Evolutionary conservation across 2,113 vertebrate genomes (phyloP), one percentile per base, ranked within the genome.

Genomic region (Oxyura jamaicensis): DNA sequence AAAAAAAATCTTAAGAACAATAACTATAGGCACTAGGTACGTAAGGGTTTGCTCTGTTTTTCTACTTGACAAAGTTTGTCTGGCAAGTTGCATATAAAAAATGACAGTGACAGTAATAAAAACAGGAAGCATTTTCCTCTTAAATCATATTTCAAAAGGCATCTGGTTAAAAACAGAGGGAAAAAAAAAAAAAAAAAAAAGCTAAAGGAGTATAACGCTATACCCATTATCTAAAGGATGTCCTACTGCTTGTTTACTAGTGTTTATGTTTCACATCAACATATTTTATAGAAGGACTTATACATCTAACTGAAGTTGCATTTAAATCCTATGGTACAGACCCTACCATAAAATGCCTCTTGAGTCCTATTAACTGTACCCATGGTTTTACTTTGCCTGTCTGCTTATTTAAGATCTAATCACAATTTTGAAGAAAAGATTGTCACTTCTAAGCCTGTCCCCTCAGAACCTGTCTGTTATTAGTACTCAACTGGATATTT

Each of bases 301-400:
- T 97, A 97, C 7, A 96, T 98, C 97, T 98, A 98, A 98, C 50
- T 95, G 87, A 96, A 80, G 88, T 80, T 95, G 92, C 86, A 96
- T 97, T 96, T 95, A 98, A 91, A 98, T 92, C 98, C 98, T 98
- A 96, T 93, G 97, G 97, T 97, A 92, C 96, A 98, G 96, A 98
- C 97, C 96, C 97, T 91, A 97, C 97, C 98, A 98, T 98, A 98
- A 99, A 98, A 98, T 96, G 97, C 97, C 98, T 98, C 97, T 89
- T 93, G 98, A 98, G 98, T 97, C 98, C 98, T 98, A 98, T 98
- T 98, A 98, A 97, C 97, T 94, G 97, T 96, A 97, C 97, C 96
- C 95, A 98, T 97, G 97, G 98, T 98, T 99, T 98, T 98, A 98
- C 98, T 98, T 97, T 98, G 96, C 97, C 98, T 98, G 97, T 98